Evolutionary conservation across 2,797 vertebrate species (phyloP).

Genomic region (Babyrousa celebensis): DNA sequence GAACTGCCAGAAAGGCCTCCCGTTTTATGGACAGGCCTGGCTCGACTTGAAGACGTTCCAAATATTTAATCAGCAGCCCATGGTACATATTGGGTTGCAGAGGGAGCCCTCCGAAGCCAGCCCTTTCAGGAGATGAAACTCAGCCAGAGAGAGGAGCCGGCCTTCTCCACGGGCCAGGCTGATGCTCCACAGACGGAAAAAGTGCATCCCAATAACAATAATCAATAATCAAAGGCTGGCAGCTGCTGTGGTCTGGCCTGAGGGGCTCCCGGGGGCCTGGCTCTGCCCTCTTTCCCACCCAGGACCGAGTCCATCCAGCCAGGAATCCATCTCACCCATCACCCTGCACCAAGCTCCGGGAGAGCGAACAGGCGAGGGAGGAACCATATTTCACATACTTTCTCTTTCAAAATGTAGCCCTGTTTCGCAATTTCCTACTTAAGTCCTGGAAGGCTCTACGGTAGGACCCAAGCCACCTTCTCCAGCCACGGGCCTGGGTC

Average conservation of each 20-base stretch:
- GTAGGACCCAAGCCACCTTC: constrained; percentile 81
- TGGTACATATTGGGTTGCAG: constrained; percentile 78
- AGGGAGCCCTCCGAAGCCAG: constrained; percentile 75
- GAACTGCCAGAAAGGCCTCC: constrained; percentile 86
- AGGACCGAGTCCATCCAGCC: constrained; percentile 57
- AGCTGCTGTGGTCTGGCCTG: neutral
- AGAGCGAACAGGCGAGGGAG: constrained; percentile 81
- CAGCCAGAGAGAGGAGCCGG: constrained; percentile 46
- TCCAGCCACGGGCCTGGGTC: constrained; percentile 32
- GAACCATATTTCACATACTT: constrained; percentile 89
- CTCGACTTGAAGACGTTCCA: constrained; percentile 84
- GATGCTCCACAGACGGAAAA: constrained; percentile 73
- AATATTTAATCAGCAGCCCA: constrained; percentile 82
- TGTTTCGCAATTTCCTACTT: constrained; percentile 88
- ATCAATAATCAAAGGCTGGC: constrained; percentile 80
- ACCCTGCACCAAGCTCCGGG: constrained; percentile 82
- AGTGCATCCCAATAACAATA: constrained; percentile 46
- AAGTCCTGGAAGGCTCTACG: constrained; percentile 84
- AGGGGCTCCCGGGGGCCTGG: neutral
- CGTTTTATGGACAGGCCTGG: constrained; percentile 86
- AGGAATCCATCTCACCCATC: constrained; percentile 83
- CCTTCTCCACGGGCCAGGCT: constrained; percentile 58
- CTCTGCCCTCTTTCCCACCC: constrained; percentile 53
- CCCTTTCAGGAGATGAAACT: constrained; percentile 59
- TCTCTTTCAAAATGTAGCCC: constrained; percentile 86